Evolutionary conservation across 2,113 vertebrate genomes (phyloP), one percentile per base, ranked within the genome.

Genomic region (Genyomyrus donnyi): DNA sequence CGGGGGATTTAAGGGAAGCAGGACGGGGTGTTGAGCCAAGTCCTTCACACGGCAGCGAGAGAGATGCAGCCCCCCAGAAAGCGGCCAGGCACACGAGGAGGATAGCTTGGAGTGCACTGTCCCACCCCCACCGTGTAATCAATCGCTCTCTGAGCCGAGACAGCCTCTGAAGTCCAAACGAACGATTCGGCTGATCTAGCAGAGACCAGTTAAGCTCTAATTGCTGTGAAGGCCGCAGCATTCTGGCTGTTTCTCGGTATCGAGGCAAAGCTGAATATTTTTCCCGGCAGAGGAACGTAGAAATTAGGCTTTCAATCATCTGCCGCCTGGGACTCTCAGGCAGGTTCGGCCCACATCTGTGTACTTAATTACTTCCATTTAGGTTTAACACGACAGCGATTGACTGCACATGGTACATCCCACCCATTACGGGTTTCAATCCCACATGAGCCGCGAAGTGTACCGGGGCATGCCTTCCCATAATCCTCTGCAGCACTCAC

Each of bases 11-110:
- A 92, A 87, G 89, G 93, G 91, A 93, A 93, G 90, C 92, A 92
- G 92, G 92, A 93, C 90, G 90, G 93, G 93, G 93, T 93, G 94
- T 90, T 56, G 91, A 91, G 93, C 94, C 94, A 95, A 94, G 93
- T 93, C 93, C 93, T 91, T 92, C 48, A 66, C 92, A 90, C 90
- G 92, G 89, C 93, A 95, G 93, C 93, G 15, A 91, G 92, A 92
- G 90, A 93, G 93, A 92, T 93, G 91, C 92, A 35, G 53, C 53
- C 53, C 52, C 53, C 53, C 19, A 21, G 53, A 11, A 49, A 77
- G 53, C 88, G 89, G 11, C 21, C 27, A 52, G 53, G 50, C 52
- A 24, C 46, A 66, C 31, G 35, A 70, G 48, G 46, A 89, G 31
- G 3, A 88, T 49, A 58, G 56, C 42, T 17, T 5, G 19, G 21